Conservation (phyloP, 2,888 invertebrate species). For the Nasonovia ribisnigri region DNA sequence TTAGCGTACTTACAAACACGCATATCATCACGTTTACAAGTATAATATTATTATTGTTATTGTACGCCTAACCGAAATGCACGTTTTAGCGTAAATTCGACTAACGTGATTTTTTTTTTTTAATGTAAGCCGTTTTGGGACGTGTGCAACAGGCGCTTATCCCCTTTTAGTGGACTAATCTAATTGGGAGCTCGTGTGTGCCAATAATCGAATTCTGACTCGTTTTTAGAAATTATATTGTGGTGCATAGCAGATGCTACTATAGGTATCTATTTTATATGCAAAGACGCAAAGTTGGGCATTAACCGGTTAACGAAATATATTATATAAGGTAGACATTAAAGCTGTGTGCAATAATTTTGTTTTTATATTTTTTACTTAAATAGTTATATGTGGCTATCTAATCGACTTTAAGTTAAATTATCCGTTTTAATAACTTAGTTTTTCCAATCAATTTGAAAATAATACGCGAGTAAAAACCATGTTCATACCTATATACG, state of each 20-base stretch:
- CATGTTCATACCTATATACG: too few relatives aligned
- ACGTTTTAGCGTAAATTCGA: neutral
- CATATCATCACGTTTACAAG: too few relatives aligned
- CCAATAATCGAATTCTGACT: neutral
- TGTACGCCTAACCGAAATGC: neutral
- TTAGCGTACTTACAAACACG: neutral
- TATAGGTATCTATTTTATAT: neutral
- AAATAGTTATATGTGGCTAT: too few relatives aligned
- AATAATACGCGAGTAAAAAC: too few relatives aligned
- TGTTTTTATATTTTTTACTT: too few relatives aligned
- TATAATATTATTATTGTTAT: neutral
- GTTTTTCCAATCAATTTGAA: too few relatives aligned
- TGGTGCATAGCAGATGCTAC: neutral
- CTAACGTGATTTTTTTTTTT: neutral
- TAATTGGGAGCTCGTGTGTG: neutral
- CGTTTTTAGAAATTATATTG: neutral
- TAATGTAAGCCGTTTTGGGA: neutral
- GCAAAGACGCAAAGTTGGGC: neutral
- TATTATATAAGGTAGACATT: too few relatives aligned
- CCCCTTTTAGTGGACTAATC: neutral
- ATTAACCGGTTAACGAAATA: too few relatives aligned
- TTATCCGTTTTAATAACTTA: too few relatives aligned
- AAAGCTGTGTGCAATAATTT: too few relatives aligned
- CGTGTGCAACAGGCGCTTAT: neutral
- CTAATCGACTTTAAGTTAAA: too few relatives aligned